phyloP scores from a whole-genome alignment of 1,140 invertebrate genomes.

The Tetranychus urticae region DNA sequence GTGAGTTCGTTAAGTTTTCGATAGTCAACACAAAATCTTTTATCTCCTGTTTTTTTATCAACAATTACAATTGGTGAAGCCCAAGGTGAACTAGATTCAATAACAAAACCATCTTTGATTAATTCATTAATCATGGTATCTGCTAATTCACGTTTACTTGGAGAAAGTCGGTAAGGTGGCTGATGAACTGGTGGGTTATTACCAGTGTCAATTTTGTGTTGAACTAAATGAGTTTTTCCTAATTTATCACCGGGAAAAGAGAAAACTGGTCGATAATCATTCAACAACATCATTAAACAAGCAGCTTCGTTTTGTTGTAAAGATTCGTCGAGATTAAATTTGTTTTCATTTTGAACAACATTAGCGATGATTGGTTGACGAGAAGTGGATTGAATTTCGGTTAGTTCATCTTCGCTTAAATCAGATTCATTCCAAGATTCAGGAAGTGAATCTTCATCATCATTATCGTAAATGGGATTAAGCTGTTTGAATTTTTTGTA shows the following conservation, averaged over 20 bases:
- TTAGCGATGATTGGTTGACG: too few species aligned
- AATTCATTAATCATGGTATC: constrained; percentile 1
- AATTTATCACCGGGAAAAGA: neutral
- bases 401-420: too few species aligned
- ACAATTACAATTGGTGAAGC: constrained; percentile 24
- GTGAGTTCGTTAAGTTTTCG: constrained; percentile 21
- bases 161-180: neutral
- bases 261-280: neutral
- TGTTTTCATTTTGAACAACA: too few species aligned
- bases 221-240: neutral
- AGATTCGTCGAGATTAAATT: too few species aligned
- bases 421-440: too few species aligned
- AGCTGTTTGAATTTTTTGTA: too few species aligned
- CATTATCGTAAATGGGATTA: too few species aligned
- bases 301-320: too few species aligned
- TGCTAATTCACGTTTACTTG: neutral
- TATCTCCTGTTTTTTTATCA: constrained; percentile 24
- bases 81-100: constrained; percentile 22
- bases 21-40: constrained; percentile 28
- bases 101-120: constrained; percentile 22
- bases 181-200: neutral
- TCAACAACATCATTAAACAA: neutral
- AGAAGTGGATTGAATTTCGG: too few species aligned
- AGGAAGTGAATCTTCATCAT: too few species aligned
- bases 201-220: neutral